phyloP scores from a whole-genome alignment of 2,797 vertebrate genomes.

The Poeciliopsis turneri region DNA sequence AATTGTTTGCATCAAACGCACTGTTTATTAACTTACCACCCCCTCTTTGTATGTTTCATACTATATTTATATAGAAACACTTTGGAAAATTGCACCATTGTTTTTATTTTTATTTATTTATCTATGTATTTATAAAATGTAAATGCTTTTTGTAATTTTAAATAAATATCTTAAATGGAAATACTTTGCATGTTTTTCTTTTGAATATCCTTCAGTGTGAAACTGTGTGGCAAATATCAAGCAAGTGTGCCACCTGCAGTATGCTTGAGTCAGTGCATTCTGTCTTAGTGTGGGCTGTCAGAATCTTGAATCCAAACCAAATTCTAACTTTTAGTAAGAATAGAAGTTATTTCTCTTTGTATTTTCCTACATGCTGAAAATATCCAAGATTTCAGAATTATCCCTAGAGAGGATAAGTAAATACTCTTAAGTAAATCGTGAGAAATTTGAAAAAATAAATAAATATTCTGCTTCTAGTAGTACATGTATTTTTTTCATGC shows the following conservation, averaged over 20 bases:
- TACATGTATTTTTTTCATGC: not conserved
- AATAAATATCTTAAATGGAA: not conserved
- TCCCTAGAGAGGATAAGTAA: not conserved
- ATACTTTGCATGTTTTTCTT: not conserved
- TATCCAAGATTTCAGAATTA: not conserved
- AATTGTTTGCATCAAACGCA: conserved; percentile 68
- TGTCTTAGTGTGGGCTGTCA: not conserved
- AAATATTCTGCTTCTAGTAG: not conserved
- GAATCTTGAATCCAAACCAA: not conserved
- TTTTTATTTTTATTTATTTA: conserved; percentile 15
- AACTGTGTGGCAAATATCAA: not conserved
- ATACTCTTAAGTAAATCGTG: not conserved
- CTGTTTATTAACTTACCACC: conserved; percentile 29
- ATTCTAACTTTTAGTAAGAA: not conserved
- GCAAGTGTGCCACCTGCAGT: not conserved
- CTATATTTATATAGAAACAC: not conserved
- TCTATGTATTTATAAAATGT: conserved; percentile 31
- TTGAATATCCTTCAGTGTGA: not conserved
- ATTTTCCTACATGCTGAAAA: not conserved
- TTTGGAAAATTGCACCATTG: not conserved
- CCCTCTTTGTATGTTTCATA: conserved; percentile 6
- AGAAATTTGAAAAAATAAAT: not conserved
- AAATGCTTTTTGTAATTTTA: not conserved
- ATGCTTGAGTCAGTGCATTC: not conserved
- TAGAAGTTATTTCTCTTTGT: not conserved